Evolutionary conservation across 1,140 invertebrate species (phyloP), one percentile per base, ranked within the genome.

Genomic region (Eubasilissa regina): DNA sequence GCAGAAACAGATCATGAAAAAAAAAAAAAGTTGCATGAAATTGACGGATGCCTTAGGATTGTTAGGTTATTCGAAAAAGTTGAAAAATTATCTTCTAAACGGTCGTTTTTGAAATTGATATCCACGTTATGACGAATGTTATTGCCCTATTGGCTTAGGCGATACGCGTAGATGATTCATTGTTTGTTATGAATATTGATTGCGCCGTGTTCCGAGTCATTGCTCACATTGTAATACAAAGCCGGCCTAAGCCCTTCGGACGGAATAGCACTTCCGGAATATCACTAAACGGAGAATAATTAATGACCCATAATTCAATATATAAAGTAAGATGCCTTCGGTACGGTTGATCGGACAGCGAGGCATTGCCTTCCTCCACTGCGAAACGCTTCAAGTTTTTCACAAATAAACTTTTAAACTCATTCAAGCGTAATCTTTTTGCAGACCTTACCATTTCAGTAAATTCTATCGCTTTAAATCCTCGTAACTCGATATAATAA

Each of bases 241-340:
- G 64, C 44, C 64, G 64, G 10, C 64, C 43, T 64, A 15, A 45
- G 44, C 43, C 44, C 15, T 6, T 35, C 1, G 64, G 64, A 44
- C 43, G 64, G 64, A 68, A 45, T 45, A 19, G 64, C 15, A 19
- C n/a, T 44, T 11, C n/a, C n/a, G 64, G 11, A 35, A 64, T 64
- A 64, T 43, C 25, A 43, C 12, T 64, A 44, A 43, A 43, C 43
- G 35, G 21, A 62, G 35, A 74, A 74, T 64, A 77, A 64, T 77
- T 77, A 51, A 68, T 68, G 64, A 68, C 44, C 64, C 64, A 68
- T 68, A 68, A 68, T 68, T 68, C 64, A 68, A 68, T 68, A 68
- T 19, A 66, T 35, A 66, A 45, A 12, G 43, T 68, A 48, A 68
- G 64, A 68, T 68, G 64, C 35, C 64, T 47, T 15, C 12, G 17